Evolutionary conservation across 2,113 vertebrate genomes (phyloP).

Genomic region (Pitta sordida): DNA sequence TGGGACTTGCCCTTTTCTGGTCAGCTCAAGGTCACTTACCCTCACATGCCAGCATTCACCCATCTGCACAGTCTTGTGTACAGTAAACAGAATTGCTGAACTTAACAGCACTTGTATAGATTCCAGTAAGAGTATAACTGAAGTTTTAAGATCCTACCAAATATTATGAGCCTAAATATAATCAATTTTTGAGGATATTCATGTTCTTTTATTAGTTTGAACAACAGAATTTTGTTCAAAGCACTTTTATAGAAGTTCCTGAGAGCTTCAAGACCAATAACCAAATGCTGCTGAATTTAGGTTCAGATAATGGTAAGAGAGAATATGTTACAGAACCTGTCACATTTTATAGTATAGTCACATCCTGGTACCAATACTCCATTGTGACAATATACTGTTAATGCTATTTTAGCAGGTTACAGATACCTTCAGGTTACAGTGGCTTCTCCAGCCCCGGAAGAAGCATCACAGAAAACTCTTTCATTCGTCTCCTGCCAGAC

Average conservation of each 20-base stretch:
- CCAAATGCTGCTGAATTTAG: not conserved
- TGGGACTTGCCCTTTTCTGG: not conserved
- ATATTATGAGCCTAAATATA: not conserved
- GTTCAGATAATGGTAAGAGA: not conserved
- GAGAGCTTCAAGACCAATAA: not conserved
- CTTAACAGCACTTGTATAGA: not conserved
- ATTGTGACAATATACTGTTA: not conserved
- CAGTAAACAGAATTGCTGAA: not conserved
- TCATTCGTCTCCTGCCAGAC: not conserved
- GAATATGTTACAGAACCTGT: not conserved
- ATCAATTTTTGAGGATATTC: not conserved
- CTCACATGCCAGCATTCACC: accelerated
- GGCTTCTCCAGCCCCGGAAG: not conserved
- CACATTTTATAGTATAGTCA: not conserved
- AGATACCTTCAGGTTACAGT: not conserved
- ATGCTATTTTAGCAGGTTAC: not conserved
- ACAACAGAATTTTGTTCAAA: not conserved
- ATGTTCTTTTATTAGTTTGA: not conserved
- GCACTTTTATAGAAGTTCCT: not conserved
- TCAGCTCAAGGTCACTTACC: accelerated
- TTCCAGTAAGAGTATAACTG: not conserved
- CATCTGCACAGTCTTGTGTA: accelerated
- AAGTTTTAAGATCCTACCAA: not conserved
- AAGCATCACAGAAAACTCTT: not conserved
- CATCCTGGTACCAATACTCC: not conserved